Percentiles rank a stretch among this genome's conserved stretches.
Evolutionary conservation across 2,113 vertebrate genomes (phyloP).

Genomic region (Shinisaurus crocodilurus): DNA sequence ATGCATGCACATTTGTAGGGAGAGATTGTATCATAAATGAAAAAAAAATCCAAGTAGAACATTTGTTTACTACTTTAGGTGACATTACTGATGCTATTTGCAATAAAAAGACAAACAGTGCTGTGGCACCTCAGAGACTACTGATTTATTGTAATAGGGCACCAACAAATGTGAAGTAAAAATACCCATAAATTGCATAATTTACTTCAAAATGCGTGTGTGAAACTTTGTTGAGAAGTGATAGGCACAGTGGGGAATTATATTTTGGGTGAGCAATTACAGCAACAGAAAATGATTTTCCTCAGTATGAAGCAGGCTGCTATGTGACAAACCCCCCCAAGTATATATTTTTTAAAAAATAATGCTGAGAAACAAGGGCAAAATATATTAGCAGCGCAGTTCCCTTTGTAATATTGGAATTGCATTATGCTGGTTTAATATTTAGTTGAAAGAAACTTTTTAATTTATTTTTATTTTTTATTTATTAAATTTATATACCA

Average conservation of each 20-base stretch:
- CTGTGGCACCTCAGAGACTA: neutral
- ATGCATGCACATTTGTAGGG: neutral
- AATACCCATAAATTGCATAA: conserved; percentile 8
- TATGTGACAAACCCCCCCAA: neutral
- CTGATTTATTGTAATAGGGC: conserved; percentile 2
- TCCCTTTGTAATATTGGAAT: neutral
- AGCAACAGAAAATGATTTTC: neutral
- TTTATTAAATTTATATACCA: too few relatives aligned
- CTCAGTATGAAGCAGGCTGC: neutral
- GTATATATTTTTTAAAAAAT: neutral
- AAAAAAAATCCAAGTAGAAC: neutral
- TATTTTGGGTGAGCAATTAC: conserved; percentile 10
- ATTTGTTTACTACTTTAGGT: conserved; percentile 20
- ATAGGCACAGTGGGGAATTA: conserved; percentile 4
- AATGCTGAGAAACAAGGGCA: neutral
- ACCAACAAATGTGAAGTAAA: conserved; percentile 11
- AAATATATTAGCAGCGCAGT: neutral
- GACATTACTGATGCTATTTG: conserved; percentile 18
- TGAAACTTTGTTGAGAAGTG: neutral
- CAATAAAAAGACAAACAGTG: conserved; percentile 21
- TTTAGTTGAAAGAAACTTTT: neutral
- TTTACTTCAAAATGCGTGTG: conserved; percentile 11
- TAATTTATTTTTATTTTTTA: too few relatives aligned
- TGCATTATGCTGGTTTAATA: neutral
- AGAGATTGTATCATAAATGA: conserved; percentile 1